These are phyloP conservation scores for Aphidius colemani DNA, from an alignment of 2,888 invertebrate species.

Conservation along the genomic window DNA sequence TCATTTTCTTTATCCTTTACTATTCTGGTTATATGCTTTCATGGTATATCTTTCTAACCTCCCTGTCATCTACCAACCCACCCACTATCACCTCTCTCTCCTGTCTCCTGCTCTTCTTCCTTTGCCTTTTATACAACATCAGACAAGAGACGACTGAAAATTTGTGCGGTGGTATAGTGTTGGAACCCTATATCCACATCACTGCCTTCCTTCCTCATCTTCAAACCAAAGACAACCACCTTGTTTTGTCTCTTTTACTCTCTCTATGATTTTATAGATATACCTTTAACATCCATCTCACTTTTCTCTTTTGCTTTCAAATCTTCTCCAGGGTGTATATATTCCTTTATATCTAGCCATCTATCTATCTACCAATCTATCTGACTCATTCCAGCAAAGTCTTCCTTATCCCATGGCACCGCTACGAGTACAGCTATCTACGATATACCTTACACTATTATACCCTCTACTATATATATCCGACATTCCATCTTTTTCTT, in stretches of 20 bases:
- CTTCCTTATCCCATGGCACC: constrained; percentile 28
- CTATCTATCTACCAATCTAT: constrained; percentile 34
- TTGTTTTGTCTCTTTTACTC: constrained; percentile 2
- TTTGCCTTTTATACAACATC: constrained; percentile 28
- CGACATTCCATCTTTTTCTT: constrained; percentile 8
- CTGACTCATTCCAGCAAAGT: constrained; percentile 31
- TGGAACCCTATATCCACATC: constrained; percentile 32
- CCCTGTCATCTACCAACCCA: constrained; percentile 29
- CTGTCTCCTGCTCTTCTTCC: constrained; percentile 29
- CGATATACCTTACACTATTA: constrained; percentile 5
- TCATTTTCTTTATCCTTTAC: constrained; percentile 17
- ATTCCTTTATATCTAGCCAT: constrained; percentile 26
- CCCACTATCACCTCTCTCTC: constrained; percentile 29
- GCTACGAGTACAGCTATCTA: constrained; percentile 1
- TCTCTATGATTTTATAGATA: constrained; percentile 28
- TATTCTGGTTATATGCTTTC: background rate
- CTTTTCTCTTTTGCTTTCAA: constrained; percentile 13
- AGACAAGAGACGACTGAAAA: no score
- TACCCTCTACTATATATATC: constrained; percentile 3
- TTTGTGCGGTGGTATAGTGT: background rate
- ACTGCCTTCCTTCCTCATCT: constrained; percentile 22
- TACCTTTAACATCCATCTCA: constrained; percentile 30
- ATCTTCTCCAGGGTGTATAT: constrained; percentile 6
- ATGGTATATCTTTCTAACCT: constrained; percentile 16
- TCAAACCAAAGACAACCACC: constrained; percentile 19